A percentile compares a stretch with the other conserved stretches of the same genome.
Conservation (phyloP, 2,113 vertebrate species). For the Phoenicopterus ruber region DNA sequence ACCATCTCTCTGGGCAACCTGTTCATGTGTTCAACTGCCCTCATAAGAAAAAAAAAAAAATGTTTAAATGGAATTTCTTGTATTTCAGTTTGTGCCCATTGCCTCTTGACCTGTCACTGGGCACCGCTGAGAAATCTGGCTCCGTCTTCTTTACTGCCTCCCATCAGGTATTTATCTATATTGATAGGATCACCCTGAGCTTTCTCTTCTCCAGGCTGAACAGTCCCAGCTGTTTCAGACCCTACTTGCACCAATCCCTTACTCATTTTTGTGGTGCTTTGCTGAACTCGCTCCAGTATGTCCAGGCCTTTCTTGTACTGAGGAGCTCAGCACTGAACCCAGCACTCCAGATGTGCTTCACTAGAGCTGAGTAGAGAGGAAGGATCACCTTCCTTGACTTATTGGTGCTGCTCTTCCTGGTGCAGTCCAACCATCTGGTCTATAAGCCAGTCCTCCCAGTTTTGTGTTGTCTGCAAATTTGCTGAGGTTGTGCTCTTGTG, state of each 20-base stretch:
- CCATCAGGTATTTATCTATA: neutral
- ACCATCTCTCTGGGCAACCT: neutral
- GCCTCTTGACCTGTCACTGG: neutral
- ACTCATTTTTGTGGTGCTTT: neutral
- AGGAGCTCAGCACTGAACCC: neutral
- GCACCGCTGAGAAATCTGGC: neutral
- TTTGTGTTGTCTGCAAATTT: neutral
- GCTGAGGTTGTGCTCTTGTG: neutral
- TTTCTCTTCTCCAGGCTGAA: neutral
- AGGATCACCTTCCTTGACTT: neutral
- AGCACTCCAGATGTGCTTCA: neutral
- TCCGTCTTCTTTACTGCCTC: neutral
- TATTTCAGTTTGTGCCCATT: neutral
- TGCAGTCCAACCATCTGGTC: neutral
- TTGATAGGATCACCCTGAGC: neutral
- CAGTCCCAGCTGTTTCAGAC: neutral
- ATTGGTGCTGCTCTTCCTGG: rapidly evolving
- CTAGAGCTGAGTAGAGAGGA: neutral
- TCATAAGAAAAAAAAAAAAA: neutral
- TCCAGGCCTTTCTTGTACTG: neutral
- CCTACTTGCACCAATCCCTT: neutral
- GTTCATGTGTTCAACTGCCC: neutral
- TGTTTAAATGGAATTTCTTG: neutral
- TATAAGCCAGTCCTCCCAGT: neutral
- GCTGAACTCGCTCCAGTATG: neutral